phyloP scores from a whole-genome alignment of 2,797 vertebrate genomes.

The Pseudomugil tenellus region DNA sequence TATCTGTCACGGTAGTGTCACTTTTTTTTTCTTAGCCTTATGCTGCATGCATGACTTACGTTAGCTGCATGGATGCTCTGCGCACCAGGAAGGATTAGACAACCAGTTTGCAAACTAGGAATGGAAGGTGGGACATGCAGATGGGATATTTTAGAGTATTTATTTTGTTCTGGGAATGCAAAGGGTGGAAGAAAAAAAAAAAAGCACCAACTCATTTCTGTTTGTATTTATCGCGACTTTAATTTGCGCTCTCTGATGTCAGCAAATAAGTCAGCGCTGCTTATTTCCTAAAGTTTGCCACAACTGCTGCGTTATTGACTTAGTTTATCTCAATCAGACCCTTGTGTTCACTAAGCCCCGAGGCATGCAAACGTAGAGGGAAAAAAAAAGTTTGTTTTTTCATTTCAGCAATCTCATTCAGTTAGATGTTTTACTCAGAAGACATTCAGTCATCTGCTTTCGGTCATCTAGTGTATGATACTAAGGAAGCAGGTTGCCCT shows the following conservation, averaged over 20 bases:
- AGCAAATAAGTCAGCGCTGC: conserved; percentile 34
- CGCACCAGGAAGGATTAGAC: background rate
- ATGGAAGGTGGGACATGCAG: background rate
- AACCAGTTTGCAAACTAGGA: background rate
- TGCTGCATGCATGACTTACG: conserved; percentile 15
- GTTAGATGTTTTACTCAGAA: conserved; percentile 28
- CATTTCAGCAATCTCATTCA: conserved; percentile 33
- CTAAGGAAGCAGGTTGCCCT: conserved; percentile 58
- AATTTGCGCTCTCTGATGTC: conserved; percentile 9
- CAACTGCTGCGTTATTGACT: conserved; percentile 41
- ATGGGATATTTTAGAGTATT: background rate
- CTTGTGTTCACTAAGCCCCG: conserved; percentile 38
- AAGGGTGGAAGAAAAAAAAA: background rate
- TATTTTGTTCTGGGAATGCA: background rate
- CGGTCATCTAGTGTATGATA: conserved; percentile 45
- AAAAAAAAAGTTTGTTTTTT: background rate
- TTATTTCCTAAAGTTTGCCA: conserved; percentile 21
- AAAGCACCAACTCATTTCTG: conserved; percentile 8
- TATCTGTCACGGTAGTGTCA: conserved; percentile 27
- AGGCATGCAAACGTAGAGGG: conserved; percentile 18
- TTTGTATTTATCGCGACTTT: conserved; percentile 25
- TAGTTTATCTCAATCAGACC: conserved; percentile 54
- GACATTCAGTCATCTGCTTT: conserved; percentile 28
- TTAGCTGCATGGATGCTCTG: background rate
- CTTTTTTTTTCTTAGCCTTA: background rate